Percentiles rank a stretch among this genome's conserved stretches.
phyloP scores from a whole-genome alignment of 2,888 invertebrate species.

The Drosophila ustulata region DNA sequence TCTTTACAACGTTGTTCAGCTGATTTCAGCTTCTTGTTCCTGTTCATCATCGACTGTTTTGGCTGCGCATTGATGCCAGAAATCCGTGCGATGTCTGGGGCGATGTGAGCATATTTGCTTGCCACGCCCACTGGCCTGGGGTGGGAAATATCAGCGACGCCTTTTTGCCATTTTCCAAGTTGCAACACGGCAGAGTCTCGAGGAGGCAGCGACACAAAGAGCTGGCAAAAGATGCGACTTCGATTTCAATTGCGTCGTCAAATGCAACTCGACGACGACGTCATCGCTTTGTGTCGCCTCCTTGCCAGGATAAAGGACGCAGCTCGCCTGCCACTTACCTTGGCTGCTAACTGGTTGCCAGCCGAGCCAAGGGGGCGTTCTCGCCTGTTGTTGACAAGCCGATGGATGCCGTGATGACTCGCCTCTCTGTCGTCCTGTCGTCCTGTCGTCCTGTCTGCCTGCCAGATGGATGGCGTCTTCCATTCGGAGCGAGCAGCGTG shows the following conservation, averaged over 20 bases:
- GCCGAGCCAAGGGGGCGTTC: conserved; percentile 18
- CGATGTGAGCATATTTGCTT: conserved; percentile 54
- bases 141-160: conserved; percentile 37
- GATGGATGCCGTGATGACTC: conserved; percentile 26
- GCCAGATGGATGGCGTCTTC: conserved; percentile 14
- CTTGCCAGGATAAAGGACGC: conserved; percentile 7
- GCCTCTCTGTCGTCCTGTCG: not conserved
- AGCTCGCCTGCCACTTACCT: conserved; percentile 48
- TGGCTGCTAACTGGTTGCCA: conserved; percentile 49
- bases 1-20: not conserved
- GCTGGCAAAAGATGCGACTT: conserved; percentile 60
- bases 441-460: not conserved
- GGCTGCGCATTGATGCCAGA: conserved; percentile 64
- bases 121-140: conserved; percentile 37
- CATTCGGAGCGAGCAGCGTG: conserved; percentile 30
- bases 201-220: conserved; percentile 24
- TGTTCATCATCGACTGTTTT: conserved; percentile 10
- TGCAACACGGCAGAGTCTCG: conserved; percentile 29
- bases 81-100: conserved; percentile 64
- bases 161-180: conserved; percentile 38
- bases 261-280: conserved; percentile 62
- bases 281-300: conserved; percentile 7
- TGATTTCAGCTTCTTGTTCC: not conserved
- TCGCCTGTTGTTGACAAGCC: conserved; percentile 29
- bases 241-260: conserved; percentile 68